A percentile compares a stretch with the other conserved stretches of the same genome.
Conservation (phyloP, 2,113 vertebrate genomes). For the Sphaerodactylus townsendi region DNA sequence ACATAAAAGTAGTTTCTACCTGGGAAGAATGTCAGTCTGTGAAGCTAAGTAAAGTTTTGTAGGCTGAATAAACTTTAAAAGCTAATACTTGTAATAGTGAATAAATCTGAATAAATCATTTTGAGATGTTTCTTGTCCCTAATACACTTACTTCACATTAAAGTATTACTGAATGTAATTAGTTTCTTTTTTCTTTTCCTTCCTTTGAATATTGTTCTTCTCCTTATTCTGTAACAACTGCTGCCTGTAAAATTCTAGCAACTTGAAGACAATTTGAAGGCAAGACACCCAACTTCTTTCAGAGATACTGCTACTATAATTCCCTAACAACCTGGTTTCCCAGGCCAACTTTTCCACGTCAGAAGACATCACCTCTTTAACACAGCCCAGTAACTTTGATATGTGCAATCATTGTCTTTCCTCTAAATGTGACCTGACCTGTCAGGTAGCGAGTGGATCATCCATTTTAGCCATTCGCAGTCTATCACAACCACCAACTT, state of each 20-base stretch:
- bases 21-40: background rate
- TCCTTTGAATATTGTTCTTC: slow-evolving; percentile 33
- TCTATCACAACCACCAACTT: background rate
- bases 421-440: background rate
- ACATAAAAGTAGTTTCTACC: background rate
- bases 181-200: slow-evolving; percentile 12
- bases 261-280: slow-evolving; percentile 62
- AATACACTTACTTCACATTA: slow-evolving; percentile 18
- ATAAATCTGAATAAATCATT: slow-evolving; percentile 49
- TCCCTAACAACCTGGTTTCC: slow-evolving; percentile 67
- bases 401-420: fast-evolving
- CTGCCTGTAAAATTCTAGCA: slow-evolving; percentile 76
- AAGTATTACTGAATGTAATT: slow-evolving; percentile 20
- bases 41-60: background rate
- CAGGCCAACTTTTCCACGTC: slow-evolving; percentile 37
- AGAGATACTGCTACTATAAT: slow-evolving; percentile 55
- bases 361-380: slow-evolving; percentile 26
- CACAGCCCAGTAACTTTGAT: background rate
- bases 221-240: slow-evolving; percentile 63
- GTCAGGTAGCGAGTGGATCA: background rate
- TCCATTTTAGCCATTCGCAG: fast-evolving
- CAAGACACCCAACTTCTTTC: slow-evolving; percentile 46
- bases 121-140: slow-evolving; percentile 36
- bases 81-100: slow-evolving; percentile 38
- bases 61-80: slow-evolving; percentile 26